Percentiles rank a stretch among this genome's conserved stretches.
Conservation (phyloP, 2,888 invertebrate genomes). For the Baccha elongata region DNA sequence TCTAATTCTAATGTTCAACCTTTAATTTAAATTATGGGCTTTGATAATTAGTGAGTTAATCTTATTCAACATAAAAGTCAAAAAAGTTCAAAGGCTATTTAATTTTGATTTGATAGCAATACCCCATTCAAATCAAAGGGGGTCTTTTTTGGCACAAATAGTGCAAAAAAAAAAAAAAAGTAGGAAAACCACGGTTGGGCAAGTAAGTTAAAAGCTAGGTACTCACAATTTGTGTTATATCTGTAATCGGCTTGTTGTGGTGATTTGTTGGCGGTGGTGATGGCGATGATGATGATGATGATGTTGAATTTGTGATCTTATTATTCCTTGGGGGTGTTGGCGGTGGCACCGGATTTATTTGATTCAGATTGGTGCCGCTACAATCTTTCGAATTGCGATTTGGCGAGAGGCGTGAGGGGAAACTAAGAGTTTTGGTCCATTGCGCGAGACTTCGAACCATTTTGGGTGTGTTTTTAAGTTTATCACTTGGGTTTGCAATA, state of each 20-base stretch:
- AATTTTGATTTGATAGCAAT: too few relatives aligned
- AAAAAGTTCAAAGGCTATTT: too few relatives aligned
- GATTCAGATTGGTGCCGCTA: conserved; percentile 85
- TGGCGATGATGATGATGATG: conserved; percentile 83
- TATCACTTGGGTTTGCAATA: conserved; percentile 54
- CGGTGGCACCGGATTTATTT: conserved; percentile 81
- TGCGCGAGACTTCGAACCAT: conserved; percentile 95
- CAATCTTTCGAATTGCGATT: conserved; percentile 90
- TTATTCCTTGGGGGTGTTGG: conserved; percentile 86
- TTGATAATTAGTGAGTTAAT: too few relatives aligned
- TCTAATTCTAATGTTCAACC: too few relatives aligned
- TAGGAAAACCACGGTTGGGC: neutral
- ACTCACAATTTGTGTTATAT: conserved; percentile 88
- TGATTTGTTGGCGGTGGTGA: conserved; percentile 81
- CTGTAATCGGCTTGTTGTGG: conserved; percentile 85
- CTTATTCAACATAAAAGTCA: too few relatives aligned
- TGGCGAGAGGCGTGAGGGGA: conserved; percentile 92
- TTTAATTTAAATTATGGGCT: too few relatives aligned
- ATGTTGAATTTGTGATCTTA: conserved; percentile 83
- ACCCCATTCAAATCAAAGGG: too few relatives aligned
- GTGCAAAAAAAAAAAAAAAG: too few relatives aligned
- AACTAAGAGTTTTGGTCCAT: conserved; percentile 96
- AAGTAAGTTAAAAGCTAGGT: neutral
- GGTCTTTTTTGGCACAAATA: too few relatives aligned
- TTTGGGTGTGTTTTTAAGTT: conserved; percentile 73